phyloP scores from a whole-genome alignment of 1,140 invertebrate genomes.

The Pseudomyrmex dendroicus region DNA sequence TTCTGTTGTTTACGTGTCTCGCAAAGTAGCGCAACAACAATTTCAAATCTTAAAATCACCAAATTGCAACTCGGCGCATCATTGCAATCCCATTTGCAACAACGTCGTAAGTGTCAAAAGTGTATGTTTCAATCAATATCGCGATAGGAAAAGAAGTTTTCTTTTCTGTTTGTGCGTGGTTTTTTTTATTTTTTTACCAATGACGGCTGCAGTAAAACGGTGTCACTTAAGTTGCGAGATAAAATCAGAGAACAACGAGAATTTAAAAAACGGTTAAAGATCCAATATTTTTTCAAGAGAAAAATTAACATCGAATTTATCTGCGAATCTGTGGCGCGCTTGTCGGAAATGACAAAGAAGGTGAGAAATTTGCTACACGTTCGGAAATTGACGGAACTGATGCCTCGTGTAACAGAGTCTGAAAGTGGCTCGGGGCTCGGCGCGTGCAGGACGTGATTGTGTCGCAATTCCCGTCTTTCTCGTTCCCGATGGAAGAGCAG shows the following conservation, averaged over 20 bases:
- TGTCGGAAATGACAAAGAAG: not conserved
- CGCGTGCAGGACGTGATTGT: slow-evolving; percentile 85
- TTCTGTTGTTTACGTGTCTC: not conserved
- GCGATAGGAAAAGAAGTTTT: too few relatives aligned
- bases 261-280: too few relatives aligned
- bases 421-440: slow-evolving; percentile 83
- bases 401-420: slow-evolving; percentile 81
- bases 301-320: not conserved
- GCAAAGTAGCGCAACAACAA: not conserved
- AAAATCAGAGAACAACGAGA: too few relatives aligned
- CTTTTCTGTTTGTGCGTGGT: too few relatives aligned
- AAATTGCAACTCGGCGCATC: not conserved
- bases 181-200: too few relatives aligned
- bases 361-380: not conserved
- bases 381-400: slow-evolving; percentile 44
- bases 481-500: slow-evolving; percentile 40
- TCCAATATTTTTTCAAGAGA: too few relatives aligned
- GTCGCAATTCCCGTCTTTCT: slow-evolving; percentile 79
- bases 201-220: too few relatives aligned
- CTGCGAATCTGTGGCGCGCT: not conserved
- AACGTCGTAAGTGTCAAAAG: not conserved
- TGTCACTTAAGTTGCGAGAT: too few relatives aligned
- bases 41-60: not conserved
- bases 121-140: not conserved
- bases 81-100: not conserved